Evolutionary conservation across 2,888 invertebrate species (phyloP).

Genomic region (Chrysolina haemoptera): DNA sequence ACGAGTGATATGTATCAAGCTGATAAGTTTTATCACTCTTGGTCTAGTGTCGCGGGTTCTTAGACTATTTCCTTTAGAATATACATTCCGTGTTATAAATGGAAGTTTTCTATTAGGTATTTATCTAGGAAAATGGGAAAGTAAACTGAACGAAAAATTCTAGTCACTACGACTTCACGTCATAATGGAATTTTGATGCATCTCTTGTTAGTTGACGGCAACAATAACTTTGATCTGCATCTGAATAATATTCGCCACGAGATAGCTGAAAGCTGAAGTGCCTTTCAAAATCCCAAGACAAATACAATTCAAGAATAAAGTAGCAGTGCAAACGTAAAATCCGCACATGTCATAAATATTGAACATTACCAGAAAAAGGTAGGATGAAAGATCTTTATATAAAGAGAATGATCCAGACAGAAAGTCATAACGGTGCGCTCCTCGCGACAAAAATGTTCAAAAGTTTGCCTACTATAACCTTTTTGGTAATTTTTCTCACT

Average conservation of each 20-base stretch:
- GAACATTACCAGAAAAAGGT: constrained; percentile 18
- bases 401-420: constrained; percentile 25
- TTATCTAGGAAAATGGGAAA: too few species aligned
- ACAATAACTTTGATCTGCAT: neutral
- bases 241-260: constrained; percentile 47
- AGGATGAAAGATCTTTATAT: constrained; percentile 24
- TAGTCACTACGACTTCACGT: too few species aligned
- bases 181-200: neutral
- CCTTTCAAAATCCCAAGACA: constrained; percentile 52
- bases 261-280: constrained; percentile 57
- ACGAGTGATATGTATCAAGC: too few species aligned
- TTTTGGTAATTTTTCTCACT: constrained; percentile 44
- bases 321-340: constrained; percentile 22
- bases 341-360: constrained; percentile 38
- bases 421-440: neutral
- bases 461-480: constrained; percentile 34
- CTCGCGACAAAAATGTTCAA: constrained; percentile 40
- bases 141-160: too few species aligned
- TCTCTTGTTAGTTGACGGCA: too few species aligned
- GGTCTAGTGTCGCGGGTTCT: too few species aligned
- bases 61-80: too few species aligned
- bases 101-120: too few species aligned
- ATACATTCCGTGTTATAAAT: too few species aligned
- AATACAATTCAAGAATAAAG: neutral
- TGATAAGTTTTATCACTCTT: too few species aligned